These are phyloP conservation scores for Netelia fuscicornis DNA, from an alignment of 2,888 invertebrate species.

Conservation along the genomic window DNA sequence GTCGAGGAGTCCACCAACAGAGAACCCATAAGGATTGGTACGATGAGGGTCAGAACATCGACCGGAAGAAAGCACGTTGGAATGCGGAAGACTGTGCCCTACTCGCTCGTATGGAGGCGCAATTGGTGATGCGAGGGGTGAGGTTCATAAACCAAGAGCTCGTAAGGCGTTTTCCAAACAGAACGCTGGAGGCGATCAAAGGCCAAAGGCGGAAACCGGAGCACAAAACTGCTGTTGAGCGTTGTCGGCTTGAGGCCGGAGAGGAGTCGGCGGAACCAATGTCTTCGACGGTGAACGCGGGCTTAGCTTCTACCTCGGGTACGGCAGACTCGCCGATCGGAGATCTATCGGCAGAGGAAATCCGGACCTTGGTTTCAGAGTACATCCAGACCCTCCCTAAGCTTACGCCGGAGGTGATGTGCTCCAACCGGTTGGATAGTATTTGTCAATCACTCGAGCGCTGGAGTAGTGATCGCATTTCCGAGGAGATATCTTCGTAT, in stretches of 20 bases:
- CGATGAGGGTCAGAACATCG: conserved; percentile 32
- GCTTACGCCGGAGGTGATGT: too few species aligned
- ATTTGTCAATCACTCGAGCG: neutral
- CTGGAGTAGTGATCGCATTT: conserved; percentile 8
- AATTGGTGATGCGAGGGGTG: conserved; percentile 10
- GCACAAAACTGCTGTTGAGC: conserved; percentile 35
- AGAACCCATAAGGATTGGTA: conserved; percentile 54
- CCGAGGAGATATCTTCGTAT: conserved; percentile 51
- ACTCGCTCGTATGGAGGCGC: conserved; percentile 20
- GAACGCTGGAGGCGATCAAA: conserved; percentile 34
- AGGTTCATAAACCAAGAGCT: conserved; percentile 21
- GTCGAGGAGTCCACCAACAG: conserved; percentile 49
- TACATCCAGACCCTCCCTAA: too few species aligned
- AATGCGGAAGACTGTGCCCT: conserved; percentile 27
- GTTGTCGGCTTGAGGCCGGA: neutral
- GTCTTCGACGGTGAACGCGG: too few species aligned
- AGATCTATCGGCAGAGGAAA: too few species aligned
- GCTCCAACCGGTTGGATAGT: neutral
- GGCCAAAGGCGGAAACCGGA: conserved; percentile 9
- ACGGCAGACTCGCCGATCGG: too few species aligned
- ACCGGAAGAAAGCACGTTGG: conserved; percentile 35
- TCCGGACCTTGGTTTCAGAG: too few species aligned
- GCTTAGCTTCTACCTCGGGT: too few species aligned
- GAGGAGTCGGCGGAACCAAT: too few species aligned
- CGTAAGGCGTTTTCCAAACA: neutral